Conservation (phyloP, 2,113 vertebrate genomes). For the Platanista minor region DNA sequence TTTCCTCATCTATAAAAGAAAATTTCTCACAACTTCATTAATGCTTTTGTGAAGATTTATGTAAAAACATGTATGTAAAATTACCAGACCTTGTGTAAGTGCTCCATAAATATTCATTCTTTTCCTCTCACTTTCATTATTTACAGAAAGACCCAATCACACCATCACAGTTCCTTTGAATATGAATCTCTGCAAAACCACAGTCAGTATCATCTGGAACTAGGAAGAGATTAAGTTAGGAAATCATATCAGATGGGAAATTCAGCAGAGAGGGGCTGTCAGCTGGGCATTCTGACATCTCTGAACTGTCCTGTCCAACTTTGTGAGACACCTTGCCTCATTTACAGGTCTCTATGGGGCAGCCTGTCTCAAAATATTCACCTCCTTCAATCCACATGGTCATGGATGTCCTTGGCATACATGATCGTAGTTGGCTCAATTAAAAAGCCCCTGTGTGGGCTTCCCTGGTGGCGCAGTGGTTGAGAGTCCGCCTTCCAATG, state of each 20-base stretch:
- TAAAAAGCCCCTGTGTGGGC: neutral
- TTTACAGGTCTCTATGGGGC: neutral
- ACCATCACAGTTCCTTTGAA: neutral
- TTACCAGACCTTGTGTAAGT: neutral
- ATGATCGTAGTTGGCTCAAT: neutral
- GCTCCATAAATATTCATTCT: conserved; percentile 9
- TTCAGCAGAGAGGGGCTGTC: neutral
- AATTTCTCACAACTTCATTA: neutral
- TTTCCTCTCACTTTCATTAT: neutral
- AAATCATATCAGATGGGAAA: neutral
- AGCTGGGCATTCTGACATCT: neutral
- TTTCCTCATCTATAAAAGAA: neutral
- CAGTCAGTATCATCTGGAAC: neutral
- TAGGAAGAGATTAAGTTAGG: neutral
- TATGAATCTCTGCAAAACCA: neutral
- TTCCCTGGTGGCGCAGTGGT: too few relatives aligned
- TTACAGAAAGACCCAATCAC: neutral
- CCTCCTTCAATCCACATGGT: neutral
- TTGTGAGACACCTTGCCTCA: neutral
- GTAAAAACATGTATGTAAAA: neutral
- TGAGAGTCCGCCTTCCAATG: too few relatives aligned
- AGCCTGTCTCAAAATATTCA: neutral
- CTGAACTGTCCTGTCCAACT: neutral
- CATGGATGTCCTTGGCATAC: neutral
- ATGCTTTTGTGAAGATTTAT: neutral